phyloP scores from a whole-genome alignment of 2,888 invertebrate genomes.

The Pachydiplax longipennis region DNA sequence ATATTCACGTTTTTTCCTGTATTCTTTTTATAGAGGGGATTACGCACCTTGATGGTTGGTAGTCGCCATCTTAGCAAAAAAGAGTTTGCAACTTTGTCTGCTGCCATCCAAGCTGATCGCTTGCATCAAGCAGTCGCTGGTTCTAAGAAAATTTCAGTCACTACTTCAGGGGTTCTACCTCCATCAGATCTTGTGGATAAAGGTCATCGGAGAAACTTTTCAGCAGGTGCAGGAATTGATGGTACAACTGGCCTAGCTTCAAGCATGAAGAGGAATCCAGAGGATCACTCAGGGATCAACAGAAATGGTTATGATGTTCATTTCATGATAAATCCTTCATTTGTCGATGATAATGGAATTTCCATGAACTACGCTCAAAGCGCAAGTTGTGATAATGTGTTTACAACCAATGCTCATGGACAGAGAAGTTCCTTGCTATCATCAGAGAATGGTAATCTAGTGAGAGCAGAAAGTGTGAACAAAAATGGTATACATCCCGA shows the following conservation, averaged over 20 bases:
- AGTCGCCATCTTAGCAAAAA: constrained; percentile 70
- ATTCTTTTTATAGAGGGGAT: constrained; percentile 64
- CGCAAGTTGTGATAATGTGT: background rate
- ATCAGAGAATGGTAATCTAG: background rate
- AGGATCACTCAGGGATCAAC: background rate
- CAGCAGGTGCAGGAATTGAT: background rate
- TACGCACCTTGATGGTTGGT: constrained; percentile 84
- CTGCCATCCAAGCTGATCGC: constrained; percentile 52
- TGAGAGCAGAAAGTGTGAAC: background rate
- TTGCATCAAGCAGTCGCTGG: constrained; percentile 11
- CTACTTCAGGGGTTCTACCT: background rate
- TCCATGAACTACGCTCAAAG: background rate
- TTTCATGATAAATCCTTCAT: background rate
- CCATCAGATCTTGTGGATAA: background rate
- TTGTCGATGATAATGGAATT: background rate
- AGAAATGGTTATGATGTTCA: background rate
- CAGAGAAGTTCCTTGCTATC: background rate
- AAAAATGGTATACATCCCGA: background rate
- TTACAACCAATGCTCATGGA: background rate
- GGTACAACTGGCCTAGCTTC: background rate
- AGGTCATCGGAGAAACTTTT: constrained; percentile 1
- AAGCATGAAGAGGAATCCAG: background rate
- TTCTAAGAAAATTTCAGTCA: background rate
- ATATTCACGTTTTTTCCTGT: constrained; percentile 24
- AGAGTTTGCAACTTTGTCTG: constrained; percentile 68